Evolutionary conservation across 2,888 invertebrate genomes (phyloP).

Genomic region (Linnaemya tessellans): DNA sequence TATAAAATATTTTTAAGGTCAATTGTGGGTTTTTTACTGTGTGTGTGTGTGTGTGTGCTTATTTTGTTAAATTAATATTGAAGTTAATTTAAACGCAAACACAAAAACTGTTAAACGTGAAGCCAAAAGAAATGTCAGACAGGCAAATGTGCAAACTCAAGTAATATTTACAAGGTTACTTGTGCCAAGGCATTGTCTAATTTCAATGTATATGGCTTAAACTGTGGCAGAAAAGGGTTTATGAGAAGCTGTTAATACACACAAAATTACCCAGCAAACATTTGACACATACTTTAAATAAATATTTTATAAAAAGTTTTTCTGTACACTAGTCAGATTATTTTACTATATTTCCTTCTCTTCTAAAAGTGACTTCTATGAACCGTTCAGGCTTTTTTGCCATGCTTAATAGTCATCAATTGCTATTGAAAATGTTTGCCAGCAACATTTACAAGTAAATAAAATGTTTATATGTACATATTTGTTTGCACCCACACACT

Average conservation of each 20-base stretch:
- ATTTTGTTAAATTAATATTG: background rate
- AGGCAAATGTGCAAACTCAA: background rate
- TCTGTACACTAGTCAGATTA: no score
- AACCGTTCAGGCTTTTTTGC: no score
- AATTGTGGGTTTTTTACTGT: background rate
- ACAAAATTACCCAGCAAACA: background rate
- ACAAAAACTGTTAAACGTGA: conserved; percentile 5
- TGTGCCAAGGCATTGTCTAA: background rate
- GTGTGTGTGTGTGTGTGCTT: background rate
- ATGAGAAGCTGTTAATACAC: background rate
- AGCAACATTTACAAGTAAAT: background rate
- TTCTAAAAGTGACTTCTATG: no score
- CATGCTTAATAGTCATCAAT: background rate
- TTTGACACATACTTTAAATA: background rate
- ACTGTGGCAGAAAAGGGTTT: background rate
- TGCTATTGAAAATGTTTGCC: background rate
- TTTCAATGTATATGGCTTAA: background rate
- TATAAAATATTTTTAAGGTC: conserved; percentile 1
- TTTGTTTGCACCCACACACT: conserved; percentile 1
- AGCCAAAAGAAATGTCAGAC: background rate
- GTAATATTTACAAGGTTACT: background rate
- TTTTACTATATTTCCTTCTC: no score
- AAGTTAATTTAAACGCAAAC: conserved; percentile 51
- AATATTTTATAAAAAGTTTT: no score
- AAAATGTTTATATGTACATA: background rate